A percentile compares a stretch with the other conserved stretches of the same genome.
These are phyloP conservation scores for Calonectris borealis DNA, from an alignment of 2,113 vertebrate genomes.

Conservation along the genomic window DNA sequence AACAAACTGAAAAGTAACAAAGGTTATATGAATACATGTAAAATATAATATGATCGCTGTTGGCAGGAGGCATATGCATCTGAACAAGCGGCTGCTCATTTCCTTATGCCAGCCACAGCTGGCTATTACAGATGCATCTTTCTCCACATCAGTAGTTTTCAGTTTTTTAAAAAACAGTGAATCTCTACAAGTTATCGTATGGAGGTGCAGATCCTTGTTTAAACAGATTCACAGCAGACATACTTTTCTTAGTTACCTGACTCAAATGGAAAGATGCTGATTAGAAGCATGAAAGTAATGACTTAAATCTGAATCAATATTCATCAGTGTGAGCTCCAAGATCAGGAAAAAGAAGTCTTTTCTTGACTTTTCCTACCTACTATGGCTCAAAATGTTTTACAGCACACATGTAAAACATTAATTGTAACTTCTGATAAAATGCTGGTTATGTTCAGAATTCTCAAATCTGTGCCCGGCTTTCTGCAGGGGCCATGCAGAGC, in stretches of 20 bases:
- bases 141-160: not conserved
- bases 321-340: too few relatives aligned
- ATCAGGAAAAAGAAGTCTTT: too few relatives aligned
- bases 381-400: too few relatives aligned
- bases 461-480: not conserved
- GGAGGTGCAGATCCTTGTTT: not conserved
- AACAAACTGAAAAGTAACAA: not conserved
- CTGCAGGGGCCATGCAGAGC: not conserved
- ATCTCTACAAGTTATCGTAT: not conserved
- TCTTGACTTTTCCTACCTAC: too few relatives aligned
- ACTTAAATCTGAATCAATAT: too few relatives aligned
- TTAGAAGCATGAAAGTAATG: not conserved
- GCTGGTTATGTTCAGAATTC: not conserved
- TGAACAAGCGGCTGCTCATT: not conserved
- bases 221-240: not conserved
- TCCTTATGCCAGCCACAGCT: not conserved
- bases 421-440: not conserved
- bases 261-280: not conserved
- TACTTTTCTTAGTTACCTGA: not conserved
- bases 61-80: not conserved
- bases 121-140: not conserved
- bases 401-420: rapidly evolving
- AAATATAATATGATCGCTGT: not conserved
- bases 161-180: not conserved
- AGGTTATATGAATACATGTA: not conserved